These are phyloP conservation scores for Rhamnusium bicolor DNA, from an alignment of 2,888 invertebrate species.

Conservation along the genomic window DNA sequence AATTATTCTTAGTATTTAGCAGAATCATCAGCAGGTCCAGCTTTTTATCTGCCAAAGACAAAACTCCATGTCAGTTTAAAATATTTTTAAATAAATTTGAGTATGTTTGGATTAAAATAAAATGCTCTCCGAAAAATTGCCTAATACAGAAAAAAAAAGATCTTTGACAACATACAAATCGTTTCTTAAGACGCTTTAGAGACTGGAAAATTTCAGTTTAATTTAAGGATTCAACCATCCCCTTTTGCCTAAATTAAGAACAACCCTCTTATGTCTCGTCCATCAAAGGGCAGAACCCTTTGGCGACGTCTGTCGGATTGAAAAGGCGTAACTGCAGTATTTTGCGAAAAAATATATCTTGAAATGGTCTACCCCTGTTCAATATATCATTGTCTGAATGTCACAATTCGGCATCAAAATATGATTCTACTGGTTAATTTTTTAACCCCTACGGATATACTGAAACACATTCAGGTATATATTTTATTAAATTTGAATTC, in stretches of 20 bases:
- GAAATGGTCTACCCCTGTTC: background rate
- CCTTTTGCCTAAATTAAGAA: background rate
- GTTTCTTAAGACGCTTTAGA: background rate
- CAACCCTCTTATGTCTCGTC: slow-evolving; percentile 4
- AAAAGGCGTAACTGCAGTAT: slow-evolving; percentile 8
- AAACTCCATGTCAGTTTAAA: too few species aligned
- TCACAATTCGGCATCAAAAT: background rate
- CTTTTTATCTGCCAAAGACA: too few species aligned
- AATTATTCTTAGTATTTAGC: too few species aligned
- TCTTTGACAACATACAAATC: background rate
- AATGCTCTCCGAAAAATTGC: too few species aligned
- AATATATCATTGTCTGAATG: slow-evolving; percentile 7
- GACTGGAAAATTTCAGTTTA: background rate
- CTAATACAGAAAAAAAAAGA: background rate
- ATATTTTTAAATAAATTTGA: too few species aligned
- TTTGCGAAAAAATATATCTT: background rate
- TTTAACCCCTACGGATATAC: too few species aligned
- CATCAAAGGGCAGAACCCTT: background rate
- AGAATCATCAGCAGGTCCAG: too few species aligned
- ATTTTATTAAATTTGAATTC: too few species aligned
- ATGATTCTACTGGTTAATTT: background rate
- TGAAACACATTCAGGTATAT: too few species aligned
- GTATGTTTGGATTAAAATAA: too few species aligned
- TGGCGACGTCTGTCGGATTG: background rate
- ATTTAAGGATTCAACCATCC: background rate